Evolutionary conservation across 1,140 invertebrate species (phyloP).

Genomic region (Monomorium pharaonis): DNA sequence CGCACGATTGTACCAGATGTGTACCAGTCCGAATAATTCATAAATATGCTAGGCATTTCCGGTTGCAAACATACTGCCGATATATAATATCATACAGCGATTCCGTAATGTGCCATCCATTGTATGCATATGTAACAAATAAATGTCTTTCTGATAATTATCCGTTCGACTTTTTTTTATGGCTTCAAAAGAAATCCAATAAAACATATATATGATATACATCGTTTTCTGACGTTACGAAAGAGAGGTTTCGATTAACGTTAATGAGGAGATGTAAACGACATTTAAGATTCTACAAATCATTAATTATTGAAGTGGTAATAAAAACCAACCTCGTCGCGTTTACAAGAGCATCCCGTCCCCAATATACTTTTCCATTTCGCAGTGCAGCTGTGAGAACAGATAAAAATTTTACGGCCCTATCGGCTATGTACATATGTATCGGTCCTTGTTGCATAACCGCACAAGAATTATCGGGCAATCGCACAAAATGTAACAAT

Average conservation of each 20-base stretch:
- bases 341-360: not conserved
- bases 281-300: constrained; percentile 27
- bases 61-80: not conserved
- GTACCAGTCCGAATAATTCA: constrained; percentile 19
- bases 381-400: constrained; percentile 24
- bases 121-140: not conserved
- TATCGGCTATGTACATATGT: constrained; percentile 8
- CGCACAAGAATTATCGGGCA: constrained; percentile 41
- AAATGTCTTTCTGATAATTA: not conserved
- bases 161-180: not conserved
- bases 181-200: not conserved
- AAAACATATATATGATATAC: not conserved
- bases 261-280: constrained; percentile 6
- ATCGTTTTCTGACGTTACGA: not conserved
- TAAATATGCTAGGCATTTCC: constrained; percentile 3
- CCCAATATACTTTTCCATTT: constrained; percentile 44
- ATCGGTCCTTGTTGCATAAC: constrained; percentile 40
- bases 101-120: not conserved
- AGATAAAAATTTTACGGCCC: constrained; percentile 50
- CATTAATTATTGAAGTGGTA: not conserved
- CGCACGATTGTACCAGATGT: not conserved
- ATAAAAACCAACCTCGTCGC: constrained; percentile 36
- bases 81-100: not conserved
- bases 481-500: constrained; percentile 61
- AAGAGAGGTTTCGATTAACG: constrained; percentile 7